Evolutionary conservation across 2,113 vertebrate genomes (phyloP), one percentile per base, ranked within the genome.

Genomic region (Paratilapia polleni): DNA sequence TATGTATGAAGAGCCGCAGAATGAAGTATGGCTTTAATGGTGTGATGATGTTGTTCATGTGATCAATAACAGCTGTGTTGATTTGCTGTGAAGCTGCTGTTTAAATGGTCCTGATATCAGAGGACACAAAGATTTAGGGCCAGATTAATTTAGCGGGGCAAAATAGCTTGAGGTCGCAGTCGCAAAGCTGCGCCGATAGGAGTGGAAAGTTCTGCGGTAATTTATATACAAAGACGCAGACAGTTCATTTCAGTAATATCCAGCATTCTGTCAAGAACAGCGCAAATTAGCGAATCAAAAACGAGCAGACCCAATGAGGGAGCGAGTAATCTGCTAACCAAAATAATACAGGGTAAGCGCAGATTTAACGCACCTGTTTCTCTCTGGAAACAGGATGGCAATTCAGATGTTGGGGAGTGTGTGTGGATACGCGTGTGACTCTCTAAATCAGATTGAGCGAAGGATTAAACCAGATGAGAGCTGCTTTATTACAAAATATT

Each of bases 261-360:
- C 43, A 26, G 4, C 0, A 8, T 47, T 52, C 43, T 22, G 0
- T 14, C 19, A 28, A 52, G 64, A 43, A 15, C 22, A 47, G 0
- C 5, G 1, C 4, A 47, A 68, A 68, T 2, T 19, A 68, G 15
- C 3, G 22, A 22, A 2, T 47, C 22, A 47, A 47, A 47, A 26
- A 26, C 1, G 0, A 19, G 38, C 38, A 26, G 8, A 68, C 2
- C 41, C 5, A 6, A 6, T 1, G 41, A 68, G 64, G 14, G 6
- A 66, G 24, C 8, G 0, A 43, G 36, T 24, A 17, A 43, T 6
- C 0, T 0, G 0, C n/a, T 66, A 24, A 1, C 4, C 36, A 66
- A 43, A 66, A 10, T 0, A 3, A 6, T 1, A 1, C n/a, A 66
- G n/a, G 36, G 7, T 43, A 10, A 24, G 13, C 0, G 1, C n/a